These are phyloP conservation scores for Monopis laevigella DNA, from an alignment of 2,888 invertebrate genomes.

Conservation along the genomic window DNA sequence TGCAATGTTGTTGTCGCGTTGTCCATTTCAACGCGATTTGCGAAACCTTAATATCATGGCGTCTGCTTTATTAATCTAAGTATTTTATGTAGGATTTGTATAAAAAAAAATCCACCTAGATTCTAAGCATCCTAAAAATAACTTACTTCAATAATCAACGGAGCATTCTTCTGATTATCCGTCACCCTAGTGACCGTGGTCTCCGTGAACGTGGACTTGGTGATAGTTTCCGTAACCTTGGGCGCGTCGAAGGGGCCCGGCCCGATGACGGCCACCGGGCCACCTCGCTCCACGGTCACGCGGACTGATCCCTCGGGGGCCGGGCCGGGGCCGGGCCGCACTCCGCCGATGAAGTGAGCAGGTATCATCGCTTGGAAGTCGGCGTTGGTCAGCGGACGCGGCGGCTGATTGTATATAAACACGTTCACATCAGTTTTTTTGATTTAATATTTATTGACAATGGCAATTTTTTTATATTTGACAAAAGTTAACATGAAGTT, in stretches of 20 bases:
- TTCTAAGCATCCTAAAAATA: too few species aligned
- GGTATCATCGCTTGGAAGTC: slow-evolving; percentile 96
- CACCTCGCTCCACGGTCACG: slow-evolving; percentile 83
- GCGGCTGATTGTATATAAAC: slow-evolving; percentile 65
- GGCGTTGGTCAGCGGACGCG: slow-evolving; percentile 91
- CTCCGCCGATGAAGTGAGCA: slow-evolving; percentile 79
- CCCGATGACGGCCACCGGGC: slow-evolving; percentile 75
- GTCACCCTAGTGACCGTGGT: slow-evolving; percentile 94
- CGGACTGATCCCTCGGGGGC: slow-evolving; percentile 71
- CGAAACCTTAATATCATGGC: too few species aligned
- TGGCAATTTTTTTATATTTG: too few species aligned
- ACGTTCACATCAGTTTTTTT: slow-evolving; percentile 66
- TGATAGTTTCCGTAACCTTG: slow-evolving; percentile 92
- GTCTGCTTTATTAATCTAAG: too few species aligned
- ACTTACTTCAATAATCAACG: slow-evolving; percentile 88
- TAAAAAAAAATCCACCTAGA: too few species aligned
- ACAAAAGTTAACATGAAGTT: too few species aligned
- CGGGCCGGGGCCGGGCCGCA: too few species aligned
- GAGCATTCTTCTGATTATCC: slow-evolving; percentile 87
- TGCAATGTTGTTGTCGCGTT: too few species aligned
- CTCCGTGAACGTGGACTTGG: slow-evolving; percentile 95
- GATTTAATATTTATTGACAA: too few species aligned
- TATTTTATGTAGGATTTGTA: too few species aligned
- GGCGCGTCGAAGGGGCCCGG: slow-evolving; percentile 87
- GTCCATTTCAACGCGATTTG: too few species aligned